Percentiles rank a stretch among this genome's conserved stretches.
Conservation (phyloP, 2,797 vertebrate genomes). For the Aeoliscus strigatus region DNA sequence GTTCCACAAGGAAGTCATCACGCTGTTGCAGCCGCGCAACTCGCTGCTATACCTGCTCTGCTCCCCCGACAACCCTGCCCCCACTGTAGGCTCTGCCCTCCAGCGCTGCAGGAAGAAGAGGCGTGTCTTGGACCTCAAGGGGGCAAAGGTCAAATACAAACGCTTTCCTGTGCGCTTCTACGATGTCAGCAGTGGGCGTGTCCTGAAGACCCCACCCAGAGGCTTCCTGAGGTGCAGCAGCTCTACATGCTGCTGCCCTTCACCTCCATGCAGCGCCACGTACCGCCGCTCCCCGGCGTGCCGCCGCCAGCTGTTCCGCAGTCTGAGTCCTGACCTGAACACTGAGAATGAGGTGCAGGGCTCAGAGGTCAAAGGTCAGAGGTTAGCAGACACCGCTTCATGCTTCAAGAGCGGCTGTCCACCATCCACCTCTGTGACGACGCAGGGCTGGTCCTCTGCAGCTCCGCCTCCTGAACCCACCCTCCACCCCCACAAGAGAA, state of each 20-base stretch:
- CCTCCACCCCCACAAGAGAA: no score
- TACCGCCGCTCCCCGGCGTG: slow-evolving; percentile 66
- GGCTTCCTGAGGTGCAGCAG: slow-evolving; percentile 6
- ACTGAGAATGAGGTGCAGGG: slow-evolving; percentile 51
- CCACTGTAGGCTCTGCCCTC: slow-evolving; percentile 11
- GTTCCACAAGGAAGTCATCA: slow-evolving; percentile 76
- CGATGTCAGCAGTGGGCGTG: slow-evolving; percentile 77
- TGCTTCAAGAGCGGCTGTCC: slow-evolving; percentile 48
- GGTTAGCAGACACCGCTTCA: slow-evolving; percentile 23
- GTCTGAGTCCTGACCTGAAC: slow-evolving; percentile 79
- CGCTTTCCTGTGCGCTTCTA: slow-evolving; percentile 79
- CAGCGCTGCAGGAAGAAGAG: slow-evolving; percentile 58
- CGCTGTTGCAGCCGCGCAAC: slow-evolving; percentile 80
- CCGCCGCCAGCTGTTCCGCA: slow-evolving; percentile 80
- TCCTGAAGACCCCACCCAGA: slow-evolving; percentile 75
- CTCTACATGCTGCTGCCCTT: no score
- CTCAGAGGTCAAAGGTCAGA: slow-evolving; percentile 32
- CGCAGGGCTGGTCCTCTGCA: slow-evolving; percentile 5
- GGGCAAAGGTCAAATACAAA: slow-evolving; percentile 81
- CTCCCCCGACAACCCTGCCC: slow-evolving; percentile 66
- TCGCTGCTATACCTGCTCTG: slow-evolving; percentile 82
- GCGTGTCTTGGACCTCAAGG: slow-evolving; percentile 65
- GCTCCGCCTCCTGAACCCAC: no score
- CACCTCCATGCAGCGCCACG: no score
- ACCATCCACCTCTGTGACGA: slow-evolving; percentile 30